Evolutionary conservation across 2,888 invertebrate genomes (phyloP), one percentile per base, ranked within the genome.

Genomic region (Ellobium chinense): DNA sequence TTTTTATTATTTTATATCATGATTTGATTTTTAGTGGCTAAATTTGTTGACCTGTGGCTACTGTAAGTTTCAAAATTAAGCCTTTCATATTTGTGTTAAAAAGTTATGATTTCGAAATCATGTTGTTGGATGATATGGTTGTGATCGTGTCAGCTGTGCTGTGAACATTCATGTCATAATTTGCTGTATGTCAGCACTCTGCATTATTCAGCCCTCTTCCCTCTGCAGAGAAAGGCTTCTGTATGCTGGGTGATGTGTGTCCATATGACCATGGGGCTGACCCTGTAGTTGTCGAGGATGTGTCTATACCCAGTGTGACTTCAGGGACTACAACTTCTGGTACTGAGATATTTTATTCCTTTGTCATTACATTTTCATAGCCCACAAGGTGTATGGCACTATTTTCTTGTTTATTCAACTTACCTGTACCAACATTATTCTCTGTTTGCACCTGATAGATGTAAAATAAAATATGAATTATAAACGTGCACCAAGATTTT

Each of bases 241-340:
- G 99, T 93, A 97, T 99, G 95, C 95, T 97, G 3, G 99, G 99
- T 0, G 99, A 99, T 93, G 95, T 97, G 82, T 99, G 99, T 92
- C 97, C 97, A 5, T 99, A 96, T 94, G 99, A 99, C 94, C 99
- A 99, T 94, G 99, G 99, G 7, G 95, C 95, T 0, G 99, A 99
- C 93, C 99, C 99, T 0, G 97, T 99, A 0, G 97, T 99, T 1
- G 94, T 99, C 39, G 98, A 98, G 90, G 97, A 98, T 91, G 95
- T 97, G 0, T 60, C 76, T 5, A 72, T 78, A 9, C 78, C 78
- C 24, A 70, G 46, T 70, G 70, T 70, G 1, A 24, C 65, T 24
- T 65, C 78, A 21, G 65, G 54, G n/a, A 3, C 46, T 1, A 7
- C 66, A 56, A 68, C 18, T 18, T 0, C 78, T 31, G 62, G 78